Conservation (phyloP, 1,140 invertebrate genomes). For the Laodelphax striatellus region DNA sequence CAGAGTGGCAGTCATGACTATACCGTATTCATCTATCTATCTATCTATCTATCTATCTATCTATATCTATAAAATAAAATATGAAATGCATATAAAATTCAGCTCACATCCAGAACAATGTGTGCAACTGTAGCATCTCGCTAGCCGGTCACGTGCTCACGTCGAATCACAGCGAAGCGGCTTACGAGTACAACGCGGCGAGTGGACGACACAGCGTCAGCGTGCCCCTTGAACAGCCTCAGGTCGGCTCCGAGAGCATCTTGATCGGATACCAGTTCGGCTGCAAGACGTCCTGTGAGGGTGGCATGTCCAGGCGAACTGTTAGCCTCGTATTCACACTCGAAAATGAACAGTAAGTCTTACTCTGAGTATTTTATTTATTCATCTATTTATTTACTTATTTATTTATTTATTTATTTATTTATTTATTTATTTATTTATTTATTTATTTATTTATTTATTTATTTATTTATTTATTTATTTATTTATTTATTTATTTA, state of each 20-base stretch:
- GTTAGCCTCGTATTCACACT: conserved; percentile 68
- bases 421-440: no score
- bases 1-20: no score
- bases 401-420: no score
- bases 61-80: no score
- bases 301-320: conserved; percentile 62
- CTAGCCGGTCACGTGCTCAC: conserved; percentile 11
- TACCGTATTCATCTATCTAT: no score
- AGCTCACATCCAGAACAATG: conserved; percentile 10
- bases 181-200: conserved; percentile 1
- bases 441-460: no score
- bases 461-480: no score
- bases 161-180: background rate
- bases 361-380: no score
- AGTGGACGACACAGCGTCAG: conserved; percentile 23
- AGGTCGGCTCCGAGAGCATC: conserved; percentile 45
- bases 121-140: conserved; percentile 2
- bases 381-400: no score
- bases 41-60: no score
- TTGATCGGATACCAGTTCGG: conserved; percentile 60
- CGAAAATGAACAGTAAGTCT: conserved; percentile 33
- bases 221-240: conserved; percentile 45
- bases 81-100: background rate
- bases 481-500: no score
- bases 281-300: conserved; percentile 69